Base-by-base conservation (phyloP, 1,140 invertebrate genomes). In the Trissolcus basalis region DNA sequence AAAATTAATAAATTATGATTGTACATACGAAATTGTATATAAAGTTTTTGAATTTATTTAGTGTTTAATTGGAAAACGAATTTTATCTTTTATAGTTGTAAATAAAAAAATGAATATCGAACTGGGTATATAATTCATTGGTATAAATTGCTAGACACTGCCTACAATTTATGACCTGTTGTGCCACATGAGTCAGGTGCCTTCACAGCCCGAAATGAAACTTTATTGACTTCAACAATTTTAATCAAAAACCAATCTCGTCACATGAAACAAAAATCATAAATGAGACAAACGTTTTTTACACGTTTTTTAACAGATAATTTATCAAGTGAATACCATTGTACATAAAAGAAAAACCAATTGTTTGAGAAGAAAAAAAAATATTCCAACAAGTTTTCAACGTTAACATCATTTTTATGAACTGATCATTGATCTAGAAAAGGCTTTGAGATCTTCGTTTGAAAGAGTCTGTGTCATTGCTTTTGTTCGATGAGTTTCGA, bases 131-230 rank as follows among this genome's bases (percentile, higher is more conserved):
- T 48, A 0, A 48, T 48, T 48, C 12, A 19, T 14, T 10, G 15
- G 14, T 19, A 55, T 56, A 44, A 61, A 47, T 73, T 48, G 51
- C 45, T 64, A 74, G 63, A 68, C 56, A 74, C 63, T 74, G 63
- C 56, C 50, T 67, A 61, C 12, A 80, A 85, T 85, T 84, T 81
- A 83, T 83, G 60, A 78, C 70, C 69, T 77, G 71, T 67, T 69
- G 81, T 79, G 77, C 79, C 79, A 81, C 70, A 69, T 74, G 59
- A 78, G 56, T 72, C 64, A 81, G 80, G 80, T 84, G 81, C 80
- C 82, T 83, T 84, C 65, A 63, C 49, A 51, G 33, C 41, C 49
- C 50, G 49, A 60, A 70, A 68, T 56, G 54, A 14, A 45, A 45
- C 8, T 43, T 43, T n/a, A 43, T 43, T 43, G 10, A 39, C 9